Percentiles rank a stretch among this genome's conserved stretches.
phyloP scores from a whole-genome alignment of 2,888 invertebrate species.

The Herminia tarsipennalis region DNA sequence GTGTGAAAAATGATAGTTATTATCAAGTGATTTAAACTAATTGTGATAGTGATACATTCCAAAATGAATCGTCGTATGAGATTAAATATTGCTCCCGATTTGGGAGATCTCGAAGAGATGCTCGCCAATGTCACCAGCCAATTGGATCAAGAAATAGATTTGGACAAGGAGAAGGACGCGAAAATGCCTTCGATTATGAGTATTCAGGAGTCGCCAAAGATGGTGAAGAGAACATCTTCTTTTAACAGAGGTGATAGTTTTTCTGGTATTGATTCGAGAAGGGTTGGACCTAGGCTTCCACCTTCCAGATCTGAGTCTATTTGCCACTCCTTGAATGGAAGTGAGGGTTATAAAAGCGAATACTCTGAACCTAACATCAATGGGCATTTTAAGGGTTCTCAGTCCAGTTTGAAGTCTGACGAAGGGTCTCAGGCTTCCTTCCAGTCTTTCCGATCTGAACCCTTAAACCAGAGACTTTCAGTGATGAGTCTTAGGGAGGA shows the following conservation, averaged over 20 bases:
- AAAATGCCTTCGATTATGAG: slow-evolving; percentile 70
- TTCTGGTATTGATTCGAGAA: slow-evolving; percentile 61
- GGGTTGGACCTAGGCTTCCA: slow-evolving; percentile 56
- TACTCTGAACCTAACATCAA: slow-evolving; percentile 58
- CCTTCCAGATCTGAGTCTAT: slow-evolving; percentile 34
- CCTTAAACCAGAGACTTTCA: slow-evolving; percentile 61
- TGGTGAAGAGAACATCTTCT: slow-evolving; percentile 62
- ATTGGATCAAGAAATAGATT: slow-evolving; percentile 76
- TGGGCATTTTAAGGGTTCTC: slow-evolving; percentile 61
- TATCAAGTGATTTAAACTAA: not conserved
- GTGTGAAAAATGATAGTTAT: slow-evolving; percentile 7
- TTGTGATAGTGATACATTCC: slow-evolving; percentile 34
- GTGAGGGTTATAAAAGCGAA: slow-evolving; percentile 50
- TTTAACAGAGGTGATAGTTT: slow-evolving; percentile 62
- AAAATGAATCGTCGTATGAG: slow-evolving; percentile 69
- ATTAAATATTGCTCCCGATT: slow-evolving; percentile 72
- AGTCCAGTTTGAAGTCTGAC: slow-evolving; percentile 66
- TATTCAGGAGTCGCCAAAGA: slow-evolving; percentile 73
- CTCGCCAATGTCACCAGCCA: slow-evolving; percentile 79
- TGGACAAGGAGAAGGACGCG: slow-evolving; percentile 71
- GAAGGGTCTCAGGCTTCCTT: slow-evolving; percentile 71
- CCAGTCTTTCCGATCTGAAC: slow-evolving; percentile 75
- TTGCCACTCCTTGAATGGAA: slow-evolving; percentile 37
- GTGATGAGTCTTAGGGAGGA: slow-evolving; percentile 67
- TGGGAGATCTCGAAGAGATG: slow-evolving; percentile 82